These are phyloP conservation scores for Reticulitermes speratus DNA, from an alignment of 1,140 invertebrate species.

Conservation along the genomic window DNA sequence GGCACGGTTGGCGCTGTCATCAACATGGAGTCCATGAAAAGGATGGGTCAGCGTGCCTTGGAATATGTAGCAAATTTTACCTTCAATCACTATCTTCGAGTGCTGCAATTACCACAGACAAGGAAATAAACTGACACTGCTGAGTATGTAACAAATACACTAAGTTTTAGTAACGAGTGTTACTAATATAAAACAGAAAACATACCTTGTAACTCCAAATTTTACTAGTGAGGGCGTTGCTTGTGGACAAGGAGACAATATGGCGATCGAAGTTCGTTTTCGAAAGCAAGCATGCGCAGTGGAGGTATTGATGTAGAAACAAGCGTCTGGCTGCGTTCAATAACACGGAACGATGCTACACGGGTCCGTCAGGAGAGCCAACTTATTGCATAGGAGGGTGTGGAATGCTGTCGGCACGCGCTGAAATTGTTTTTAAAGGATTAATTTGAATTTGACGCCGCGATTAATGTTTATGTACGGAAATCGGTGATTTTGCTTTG, in stretches of 20 bases:
- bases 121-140: neutral
- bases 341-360: neutral
- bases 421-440: too few species aligned
- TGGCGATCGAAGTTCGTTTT: conserved; percentile 41
- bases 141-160: neutral
- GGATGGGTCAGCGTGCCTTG: neutral
- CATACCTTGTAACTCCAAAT: conserved; percentile 51
- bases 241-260: conserved; percentile 45
- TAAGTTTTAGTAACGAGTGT: neutral
- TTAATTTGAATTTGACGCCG: too few species aligned
- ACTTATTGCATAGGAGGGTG: neutral
- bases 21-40: conserved; percentile 53
- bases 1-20: conserved; percentile 70
- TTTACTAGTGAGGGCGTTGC: conserved; percentile 60
- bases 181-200: conserved; percentile 30
- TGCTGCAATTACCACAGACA: neutral
- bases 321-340: neutral
- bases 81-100: neutral
- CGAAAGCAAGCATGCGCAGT: conserved; percentile 23
- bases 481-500: too few species aligned
- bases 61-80: neutral
- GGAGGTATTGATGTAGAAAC: neutral
- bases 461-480: too few species aligned
- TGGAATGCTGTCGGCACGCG: too few species aligned
- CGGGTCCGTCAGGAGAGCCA: neutral